phyloP scores from a whole-genome alignment of 2,113 vertebrate genomes.

The Callaeas wilsoni region DNA sequence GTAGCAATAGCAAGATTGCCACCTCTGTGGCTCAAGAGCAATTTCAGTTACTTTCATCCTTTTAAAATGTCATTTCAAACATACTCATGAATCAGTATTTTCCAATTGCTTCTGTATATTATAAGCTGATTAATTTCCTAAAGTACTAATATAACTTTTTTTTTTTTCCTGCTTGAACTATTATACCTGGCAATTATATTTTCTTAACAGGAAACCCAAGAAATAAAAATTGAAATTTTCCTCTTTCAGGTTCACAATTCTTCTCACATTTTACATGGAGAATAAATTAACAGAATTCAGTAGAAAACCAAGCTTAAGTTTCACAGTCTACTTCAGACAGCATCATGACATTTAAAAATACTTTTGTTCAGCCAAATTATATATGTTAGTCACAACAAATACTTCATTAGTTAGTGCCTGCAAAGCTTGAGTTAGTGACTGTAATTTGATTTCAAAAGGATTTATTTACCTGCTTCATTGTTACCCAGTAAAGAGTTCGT shows the following conservation, averaged over 20 bases:
- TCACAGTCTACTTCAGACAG: background rate
- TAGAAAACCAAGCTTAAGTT: background rate
- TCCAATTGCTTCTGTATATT: conserved; percentile 52
- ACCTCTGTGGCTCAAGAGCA: conserved; percentile 33
- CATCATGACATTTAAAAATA: background rate
- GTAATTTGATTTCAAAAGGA: background rate
- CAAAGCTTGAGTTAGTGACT: background rate
- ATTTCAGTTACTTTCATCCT: conserved; percentile 56
- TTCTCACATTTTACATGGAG: background rate
- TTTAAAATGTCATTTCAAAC: conserved; percentile 61
- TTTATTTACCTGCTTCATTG: background rate
- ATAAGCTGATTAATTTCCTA: conserved; percentile 34
- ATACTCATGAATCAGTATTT: conserved; percentile 27
- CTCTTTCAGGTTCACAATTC: background rate
- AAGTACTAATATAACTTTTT: conserved; percentile 49
- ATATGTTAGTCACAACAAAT: background rate
- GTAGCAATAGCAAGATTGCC: conserved; percentile 32
- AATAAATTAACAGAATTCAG: background rate
- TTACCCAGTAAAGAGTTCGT: background rate
- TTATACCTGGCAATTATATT: conserved; percentile 26
- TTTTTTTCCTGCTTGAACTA: background rate
- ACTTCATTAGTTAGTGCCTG: background rate
- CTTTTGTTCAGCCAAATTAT: background rate
- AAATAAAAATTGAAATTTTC: conserved; percentile 25
- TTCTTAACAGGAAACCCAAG: conserved; percentile 4